Percentiles rank a stretch among this genome's conserved stretches.
phyloP scores from a whole-genome alignment of 2,113 vertebrate genomes.

The Phylloscopus trochilus region DNA sequence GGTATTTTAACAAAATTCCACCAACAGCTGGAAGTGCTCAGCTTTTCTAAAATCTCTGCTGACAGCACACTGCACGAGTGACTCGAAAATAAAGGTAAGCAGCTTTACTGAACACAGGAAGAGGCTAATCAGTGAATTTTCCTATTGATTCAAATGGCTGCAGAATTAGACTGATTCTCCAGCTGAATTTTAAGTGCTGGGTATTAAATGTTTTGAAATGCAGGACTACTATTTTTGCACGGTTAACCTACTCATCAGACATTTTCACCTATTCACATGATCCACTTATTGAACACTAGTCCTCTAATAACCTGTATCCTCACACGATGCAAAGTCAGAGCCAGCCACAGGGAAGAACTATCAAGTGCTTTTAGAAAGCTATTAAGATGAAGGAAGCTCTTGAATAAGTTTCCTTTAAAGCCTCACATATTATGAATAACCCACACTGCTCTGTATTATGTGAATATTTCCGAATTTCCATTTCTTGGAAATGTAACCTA shows the following conservation, averaged over 20 bases:
- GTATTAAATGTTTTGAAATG: background rate
- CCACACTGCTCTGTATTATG: background rate
- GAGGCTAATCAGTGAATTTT: constrained; percentile 13
- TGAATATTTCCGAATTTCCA: background rate
- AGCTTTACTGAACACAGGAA: constrained; percentile 17
- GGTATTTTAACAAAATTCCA: background rate
- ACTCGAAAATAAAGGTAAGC: constrained; percentile 16
- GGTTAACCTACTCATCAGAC: background rate
- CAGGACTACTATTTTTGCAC: background rate
- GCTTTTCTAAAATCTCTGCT: background rate
- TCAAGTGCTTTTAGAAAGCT: background rate
- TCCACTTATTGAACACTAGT: background rate
- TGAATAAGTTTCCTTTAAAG: background rate
- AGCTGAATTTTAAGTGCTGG: background rate
- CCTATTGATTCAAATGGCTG: background rate
- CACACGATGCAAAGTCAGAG: background rate
- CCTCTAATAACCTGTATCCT: background rate
- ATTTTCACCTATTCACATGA: background rate
- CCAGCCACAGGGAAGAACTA: background rate
- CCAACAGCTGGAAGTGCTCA: constrained; percentile 14
- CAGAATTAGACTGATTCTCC: background rate
- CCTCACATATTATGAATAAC: background rate
- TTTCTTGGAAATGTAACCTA: background rate
- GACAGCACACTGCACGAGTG: background rate
- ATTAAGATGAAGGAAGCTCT: background rate